These are phyloP conservation scores for Lophochroa leadbeateri DNA, from an alignment of 2,113 vertebrate species.

Conservation along the genomic window DNA sequence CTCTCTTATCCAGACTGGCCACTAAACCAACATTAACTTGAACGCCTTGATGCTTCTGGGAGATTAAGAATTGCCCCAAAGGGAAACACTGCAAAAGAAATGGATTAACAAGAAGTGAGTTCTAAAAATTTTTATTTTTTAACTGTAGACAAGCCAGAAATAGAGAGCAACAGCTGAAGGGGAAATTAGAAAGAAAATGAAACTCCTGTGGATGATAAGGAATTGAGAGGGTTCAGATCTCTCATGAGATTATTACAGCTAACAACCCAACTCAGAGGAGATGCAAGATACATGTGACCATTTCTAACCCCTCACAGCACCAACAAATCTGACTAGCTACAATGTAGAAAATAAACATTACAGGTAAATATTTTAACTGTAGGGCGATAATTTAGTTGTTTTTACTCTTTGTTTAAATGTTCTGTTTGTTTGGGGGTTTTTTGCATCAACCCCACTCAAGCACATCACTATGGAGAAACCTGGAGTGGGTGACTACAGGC, in stretches of 20 bases:
- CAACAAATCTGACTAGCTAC: neutral
- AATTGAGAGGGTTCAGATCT: constrained; percentile 5
- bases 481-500: neutral
- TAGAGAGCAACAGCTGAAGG: constrained; percentile 2
- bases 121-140: neutral
- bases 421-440: neutral
- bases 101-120: neutral
- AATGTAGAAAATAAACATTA: neutral
- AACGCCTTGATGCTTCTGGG: constrained; percentile 30
- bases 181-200: constrained; percentile 34
- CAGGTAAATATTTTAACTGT: neutral
- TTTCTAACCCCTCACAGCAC: neutral
- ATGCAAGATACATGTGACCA: neutral
- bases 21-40: constrained; percentile 14
- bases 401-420: neutral
- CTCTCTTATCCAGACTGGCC: neutral
- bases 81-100: constrained; percentile 1
- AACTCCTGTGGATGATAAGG: neutral
- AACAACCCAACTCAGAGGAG: neutral
- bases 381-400: neutral
- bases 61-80: constrained; percentile 27
- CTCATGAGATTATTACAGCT: neutral
- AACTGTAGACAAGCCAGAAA: constrained; percentile 6
- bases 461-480: neutral
- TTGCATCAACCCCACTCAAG: neutral